These are phyloP conservation scores for Pseudochirops corinnae DNA, from an alignment of 2,797 vertebrate species.

Conservation along the genomic window DNA sequence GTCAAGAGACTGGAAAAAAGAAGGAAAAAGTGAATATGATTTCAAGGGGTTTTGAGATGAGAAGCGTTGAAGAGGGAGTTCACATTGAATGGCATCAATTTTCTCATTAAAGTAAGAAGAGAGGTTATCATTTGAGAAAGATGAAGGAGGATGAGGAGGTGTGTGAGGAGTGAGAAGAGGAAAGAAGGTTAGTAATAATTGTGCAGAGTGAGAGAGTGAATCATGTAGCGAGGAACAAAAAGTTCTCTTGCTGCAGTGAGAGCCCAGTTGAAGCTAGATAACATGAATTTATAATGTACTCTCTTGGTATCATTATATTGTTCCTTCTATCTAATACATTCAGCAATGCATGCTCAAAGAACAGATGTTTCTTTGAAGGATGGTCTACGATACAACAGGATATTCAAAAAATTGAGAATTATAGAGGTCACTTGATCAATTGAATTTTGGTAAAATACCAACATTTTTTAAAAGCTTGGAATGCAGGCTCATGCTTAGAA, in stretches of 20 bases:
- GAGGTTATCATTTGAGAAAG: neutral
- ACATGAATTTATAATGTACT: neutral
- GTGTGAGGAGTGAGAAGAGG: neutral
- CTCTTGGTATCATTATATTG: neutral
- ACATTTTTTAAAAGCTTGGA: neutral
- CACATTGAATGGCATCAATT: neutral
- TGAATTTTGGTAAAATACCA: neutral
- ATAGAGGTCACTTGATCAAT: neutral
- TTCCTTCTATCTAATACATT: neutral
- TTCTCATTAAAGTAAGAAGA: neutral
- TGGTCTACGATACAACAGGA: neutral
- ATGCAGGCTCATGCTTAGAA: neutral
- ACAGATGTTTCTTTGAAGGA: neutral
- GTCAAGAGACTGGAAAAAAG: neutral
- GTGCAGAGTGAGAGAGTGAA: neutral
- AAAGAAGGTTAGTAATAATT: too few species aligned
- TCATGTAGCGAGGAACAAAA: neutral
- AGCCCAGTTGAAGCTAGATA: neutral
- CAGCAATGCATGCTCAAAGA: neutral
- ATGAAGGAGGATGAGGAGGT: neutral
- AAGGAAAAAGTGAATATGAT: neutral
- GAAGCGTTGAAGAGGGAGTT: neutral
- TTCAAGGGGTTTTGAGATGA: neutral
- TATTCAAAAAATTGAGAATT: neutral
- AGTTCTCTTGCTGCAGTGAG: neutral